Conservation (phyloP, 2,797 vertebrate species). For the Loriculus beryllinus region DNA sequence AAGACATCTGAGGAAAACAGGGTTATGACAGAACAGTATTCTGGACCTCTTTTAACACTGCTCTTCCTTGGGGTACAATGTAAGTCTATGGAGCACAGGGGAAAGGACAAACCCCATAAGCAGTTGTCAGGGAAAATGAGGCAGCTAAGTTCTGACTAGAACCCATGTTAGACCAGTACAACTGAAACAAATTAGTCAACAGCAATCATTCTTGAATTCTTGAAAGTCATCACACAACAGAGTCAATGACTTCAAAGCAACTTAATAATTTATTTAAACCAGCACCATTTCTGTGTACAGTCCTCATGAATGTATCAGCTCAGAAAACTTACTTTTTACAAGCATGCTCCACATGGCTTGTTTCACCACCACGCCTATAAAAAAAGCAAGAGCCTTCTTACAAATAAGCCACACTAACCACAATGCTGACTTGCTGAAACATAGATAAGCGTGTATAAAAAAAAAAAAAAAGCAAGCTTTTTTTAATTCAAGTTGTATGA, state of each 20-base stretch:
- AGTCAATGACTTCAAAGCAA: neutral
- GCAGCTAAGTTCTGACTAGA: neutral
- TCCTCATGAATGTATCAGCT: fast-evolving
- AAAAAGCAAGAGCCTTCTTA: neutral
- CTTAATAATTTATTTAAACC: neutral
- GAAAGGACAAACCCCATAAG: neutral
- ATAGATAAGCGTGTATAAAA: neutral
- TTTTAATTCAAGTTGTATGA: neutral
- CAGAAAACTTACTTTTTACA: neutral
- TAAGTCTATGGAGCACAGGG: neutral
- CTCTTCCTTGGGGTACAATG: neutral
- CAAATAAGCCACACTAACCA: neutral
- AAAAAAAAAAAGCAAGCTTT: neutral
- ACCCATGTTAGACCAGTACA: fast-evolving
- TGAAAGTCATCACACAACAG: neutral
- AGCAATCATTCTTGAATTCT: neutral
- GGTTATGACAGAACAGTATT: neutral
- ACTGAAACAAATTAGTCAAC: neutral
- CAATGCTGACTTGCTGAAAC: neutral
- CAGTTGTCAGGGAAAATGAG: neutral
- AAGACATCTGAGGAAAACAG: neutral
- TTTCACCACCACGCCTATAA: neutral
- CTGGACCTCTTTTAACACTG: neutral
- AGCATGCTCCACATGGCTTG: neutral
- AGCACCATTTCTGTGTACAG: neutral